These are phyloP conservation scores for Glaucomys volans DNA, from an alignment of 2,113 vertebrate genomes.

Conservation along the genomic window DNA sequence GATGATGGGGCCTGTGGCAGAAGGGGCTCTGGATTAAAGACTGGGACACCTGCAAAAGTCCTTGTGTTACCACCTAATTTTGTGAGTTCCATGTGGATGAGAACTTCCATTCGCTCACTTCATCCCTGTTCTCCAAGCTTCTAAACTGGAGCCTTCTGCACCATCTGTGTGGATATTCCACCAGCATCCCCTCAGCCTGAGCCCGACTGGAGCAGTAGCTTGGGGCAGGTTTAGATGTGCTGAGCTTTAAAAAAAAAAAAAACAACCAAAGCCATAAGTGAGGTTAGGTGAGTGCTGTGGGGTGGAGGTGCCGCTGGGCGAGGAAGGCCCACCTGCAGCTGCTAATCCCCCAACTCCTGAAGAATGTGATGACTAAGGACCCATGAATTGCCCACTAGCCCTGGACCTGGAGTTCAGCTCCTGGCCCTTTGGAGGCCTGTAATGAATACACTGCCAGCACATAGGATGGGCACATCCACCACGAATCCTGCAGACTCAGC, in stretches of 20 bases:
- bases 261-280: background rate
- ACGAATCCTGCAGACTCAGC: background rate
- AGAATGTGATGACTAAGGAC: background rate
- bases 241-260: background rate
- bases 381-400: background rate
- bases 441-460: background rate
- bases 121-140: background rate
- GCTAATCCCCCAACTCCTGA: background rate
- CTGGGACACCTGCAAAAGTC: background rate
- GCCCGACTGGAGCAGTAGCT: background rate
- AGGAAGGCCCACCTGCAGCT: background rate
- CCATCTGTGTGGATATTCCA: background rate
- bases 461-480: background rate
- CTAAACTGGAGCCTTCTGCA: background rate
- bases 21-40: background rate
- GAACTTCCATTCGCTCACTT: constrained; percentile 25
- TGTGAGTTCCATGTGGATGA: constrained; percentile 5
- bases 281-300: background rate
- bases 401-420: background rate
- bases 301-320: background rate
- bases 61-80: background rate
- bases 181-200: background rate
- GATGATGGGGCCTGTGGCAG: background rate
- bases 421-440: background rate
- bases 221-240: background rate